Base-by-base conservation (phyloP, 2,888 invertebrate species). In the Podotricha telesiphe region DNA sequence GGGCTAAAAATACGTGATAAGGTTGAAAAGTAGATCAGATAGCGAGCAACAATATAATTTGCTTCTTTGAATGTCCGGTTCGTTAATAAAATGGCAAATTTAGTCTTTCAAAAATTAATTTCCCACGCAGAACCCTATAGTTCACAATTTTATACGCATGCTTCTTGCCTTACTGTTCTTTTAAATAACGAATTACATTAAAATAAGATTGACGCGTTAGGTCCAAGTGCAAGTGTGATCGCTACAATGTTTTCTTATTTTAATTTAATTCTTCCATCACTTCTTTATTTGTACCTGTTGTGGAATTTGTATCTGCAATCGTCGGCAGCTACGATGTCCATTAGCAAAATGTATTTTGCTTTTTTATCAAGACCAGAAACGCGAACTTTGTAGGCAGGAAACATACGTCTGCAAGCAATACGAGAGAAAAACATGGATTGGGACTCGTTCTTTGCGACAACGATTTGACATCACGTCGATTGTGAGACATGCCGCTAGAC, bases 241-340 rank as follows among this genome's bases (percentile, higher is more conserved):
- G 79, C 79, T 80, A 77, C 76, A 76, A 74, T 70, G 74, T 68
- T 73, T 80, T 84, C 89, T 91, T 92, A 89, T 90, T 91, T 93
- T 90, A 89, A 91, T 88, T 91, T 90, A 89, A 91, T 88, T 88
- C 90, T 83, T 78, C 80, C 82, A 80, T 82, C 77, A 76, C 76
- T 78, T 82, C 75, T 80, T 87, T 84, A 82, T 87, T 89, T 88
- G 89, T 96, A 96, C 96, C 97, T 96, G 96, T 97, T 97, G 94
- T 97, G 97, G 95, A 97, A 97, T 95, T 97, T 97, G 95, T 97
- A 97, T 94, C 97, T 95, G 95, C 97, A 98, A 95, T 98, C 98
- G 94, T 98, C 98, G 82, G 98, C 97, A 85, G 98, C 97, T 86
- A 98, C 97, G 94, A 98, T 97, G 96, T 98, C 98, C 97, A 98